These are phyloP conservation scores for Drosophila demipolita DNA, from an alignment of 2,888 invertebrate genomes.

Conservation along the genomic window DNA sequence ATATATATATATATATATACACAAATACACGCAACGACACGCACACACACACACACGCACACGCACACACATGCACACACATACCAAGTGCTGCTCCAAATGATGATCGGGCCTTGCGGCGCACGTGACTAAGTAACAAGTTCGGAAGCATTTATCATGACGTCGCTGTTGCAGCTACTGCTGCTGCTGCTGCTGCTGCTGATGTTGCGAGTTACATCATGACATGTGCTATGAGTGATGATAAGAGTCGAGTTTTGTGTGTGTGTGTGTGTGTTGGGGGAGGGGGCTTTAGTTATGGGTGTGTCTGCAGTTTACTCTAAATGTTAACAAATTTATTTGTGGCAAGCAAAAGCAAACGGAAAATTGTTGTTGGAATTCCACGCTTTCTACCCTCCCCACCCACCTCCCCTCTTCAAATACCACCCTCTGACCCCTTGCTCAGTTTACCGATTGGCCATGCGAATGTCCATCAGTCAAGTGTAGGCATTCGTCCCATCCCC, in stretches of 20 bases:
- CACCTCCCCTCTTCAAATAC: not conserved
- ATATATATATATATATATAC: slow-evolving; percentile 3
- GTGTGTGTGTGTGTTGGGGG: too few species aligned
- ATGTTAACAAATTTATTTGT: slow-evolving; percentile 73
- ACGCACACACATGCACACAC: not conserved
- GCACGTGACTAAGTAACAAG: slow-evolving; percentile 62
- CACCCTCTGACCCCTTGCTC: not conserved
- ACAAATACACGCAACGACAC: slow-evolving; percentile 2
- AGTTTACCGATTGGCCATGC: not conserved
- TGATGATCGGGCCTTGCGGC: slow-evolving; percentile 39
- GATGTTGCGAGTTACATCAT: not conserved
- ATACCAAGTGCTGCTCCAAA: slow-evolving; percentile 25
- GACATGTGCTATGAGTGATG: slow-evolving; percentile 49
- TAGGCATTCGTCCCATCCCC: slow-evolving; percentile 17
- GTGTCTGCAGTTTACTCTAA: slow-evolving; percentile 21
- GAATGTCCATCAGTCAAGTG: slow-evolving; percentile 53
- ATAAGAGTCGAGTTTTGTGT: slow-evolving; percentile 13
- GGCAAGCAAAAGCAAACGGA: slow-evolving; percentile 65
- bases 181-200: not conserved
- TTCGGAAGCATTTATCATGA: slow-evolving; percentile 65
- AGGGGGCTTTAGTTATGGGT: not conserved
- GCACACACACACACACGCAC: not conserved
- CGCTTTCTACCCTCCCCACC: not conserved
- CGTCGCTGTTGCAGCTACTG: slow-evolving; percentile 20
- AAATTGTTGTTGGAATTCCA: slow-evolving; percentile 17